Base-by-base conservation (phyloP, 2,888 invertebrate genomes). In the Cryptocephalus primarius region DNA sequence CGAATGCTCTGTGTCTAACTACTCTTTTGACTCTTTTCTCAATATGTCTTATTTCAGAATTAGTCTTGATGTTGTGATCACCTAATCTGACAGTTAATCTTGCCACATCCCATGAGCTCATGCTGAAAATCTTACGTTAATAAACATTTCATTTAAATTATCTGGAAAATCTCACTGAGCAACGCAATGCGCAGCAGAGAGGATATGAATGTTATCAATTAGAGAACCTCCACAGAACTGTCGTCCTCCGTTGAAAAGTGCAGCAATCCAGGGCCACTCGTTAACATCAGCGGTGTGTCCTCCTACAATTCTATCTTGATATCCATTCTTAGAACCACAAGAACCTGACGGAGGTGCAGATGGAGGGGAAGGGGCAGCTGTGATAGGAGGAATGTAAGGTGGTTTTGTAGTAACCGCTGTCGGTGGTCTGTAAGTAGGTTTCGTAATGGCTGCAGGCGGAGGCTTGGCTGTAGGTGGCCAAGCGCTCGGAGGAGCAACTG, bases 221-320 rank as follows among this genome's bases (percentile, higher is more conserved):
- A 91, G 73, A 0, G 89, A 88, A 9, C 90, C 91, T 1, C 90
- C 91, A 64, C 91, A 91, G 69, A 91, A 90, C 66, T 91, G 89
- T 33, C 88, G 77, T 11, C 87, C 88, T 8, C 78, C 79, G 64
- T 87, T 88, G 67, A 91, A 88, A 33, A 92, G 72, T 1, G 84
- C 89, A 1, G 83, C 88, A 32, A 86, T 82, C 88, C 88, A 79
- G 2, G 70, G 70, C 71, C 88, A 91, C 67, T 89, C 88, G 59
- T 86, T 82, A 9, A 82, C 76, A 45, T 85, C 83, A 1, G 90
- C 87, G 62, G 82, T 83, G 51, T 82, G 83, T 1, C 91, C 91
- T 11, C 89, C 89, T 4, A 91, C 89, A 55, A 91, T 90, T 42
- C 88, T 77, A 61, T 89, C 88, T 55, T 76, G 82, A 44, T 77